Percentiles rank a stretch among this genome's conserved stretches.
phyloP scores from a whole-genome alignment of 2,797 vertebrate genomes.

The Limnodromus scolopaceus region DNA sequence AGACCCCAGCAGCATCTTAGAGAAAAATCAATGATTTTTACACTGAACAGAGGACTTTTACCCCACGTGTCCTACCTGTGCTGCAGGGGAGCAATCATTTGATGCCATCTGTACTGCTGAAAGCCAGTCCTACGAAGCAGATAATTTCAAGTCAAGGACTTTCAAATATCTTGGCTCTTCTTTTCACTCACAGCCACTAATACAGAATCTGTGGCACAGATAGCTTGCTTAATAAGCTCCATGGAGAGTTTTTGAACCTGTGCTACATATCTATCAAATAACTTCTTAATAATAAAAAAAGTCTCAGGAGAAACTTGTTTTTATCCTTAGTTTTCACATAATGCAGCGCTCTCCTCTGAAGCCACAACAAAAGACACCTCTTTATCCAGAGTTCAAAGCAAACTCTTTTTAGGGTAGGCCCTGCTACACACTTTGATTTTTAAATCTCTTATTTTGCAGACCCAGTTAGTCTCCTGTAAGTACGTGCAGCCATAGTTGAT shows the following conservation, averaged over 20 bases:
- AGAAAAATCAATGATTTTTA: neutral
- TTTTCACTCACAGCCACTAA: neutral
- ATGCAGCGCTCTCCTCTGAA: neutral
- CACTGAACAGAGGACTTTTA: neutral
- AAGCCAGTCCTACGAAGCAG: neutral
- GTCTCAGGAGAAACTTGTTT: neutral
- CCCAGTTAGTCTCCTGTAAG: neutral
- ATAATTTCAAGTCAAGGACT: neutral
- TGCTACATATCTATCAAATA: neutral
- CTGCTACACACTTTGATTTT: neutral
- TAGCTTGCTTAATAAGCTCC: conserved; percentile 44
- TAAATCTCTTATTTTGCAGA: neutral
- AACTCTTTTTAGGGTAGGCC: neutral
- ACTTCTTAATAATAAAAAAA: neutral
- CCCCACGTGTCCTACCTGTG: accelerated
- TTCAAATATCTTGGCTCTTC: neutral
- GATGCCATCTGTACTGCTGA: conserved; percentile 11
- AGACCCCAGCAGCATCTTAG: neutral
- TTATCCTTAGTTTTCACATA: conserved; percentile 7
- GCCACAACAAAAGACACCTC: neutral
- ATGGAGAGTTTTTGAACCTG: neutral
- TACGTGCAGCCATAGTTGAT: neutral
- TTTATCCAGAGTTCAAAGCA: neutral
- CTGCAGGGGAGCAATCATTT: neutral
- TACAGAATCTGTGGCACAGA: neutral